Evolutionary conservation across 2,113 vertebrate species (phyloP), one percentile per base, ranked within the genome.

Genomic region (Ctenomys sociabilis): DNA sequence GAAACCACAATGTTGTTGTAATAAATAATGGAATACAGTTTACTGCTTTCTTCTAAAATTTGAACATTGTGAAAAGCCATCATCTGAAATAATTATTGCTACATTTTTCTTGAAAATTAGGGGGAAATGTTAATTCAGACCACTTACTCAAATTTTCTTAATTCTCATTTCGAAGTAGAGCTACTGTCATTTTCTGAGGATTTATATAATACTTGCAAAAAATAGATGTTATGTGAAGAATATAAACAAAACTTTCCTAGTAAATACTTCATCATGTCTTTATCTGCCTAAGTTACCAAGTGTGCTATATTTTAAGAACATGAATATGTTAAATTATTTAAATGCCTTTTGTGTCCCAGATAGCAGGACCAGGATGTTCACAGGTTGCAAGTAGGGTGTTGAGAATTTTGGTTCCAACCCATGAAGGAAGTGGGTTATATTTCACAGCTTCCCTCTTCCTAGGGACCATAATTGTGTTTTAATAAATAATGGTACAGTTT

Each of bases 41-140:
- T 35, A 83, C 89, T 37, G 30, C 59, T 57, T 77, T 66, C 19
- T 57, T 86, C 94, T 93, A 16, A 98, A 96, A 91, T 95, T 77
- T 95, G 72, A 81, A 57, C 88, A 94, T 92, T 97, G 95, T 97
- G 94, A 75, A 97, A 97, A 95, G 85, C 83, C 90, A 94, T 98
- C 5, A 83, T 95, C 88, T 95, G 95, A 97, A 90, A 70, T 84
- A 91, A 97, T 91, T 87, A 91, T 89, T 96, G 88, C 21, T 82
- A 94, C 21, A 13, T 73, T 80, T 61, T 52, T 84, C 89, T 90
- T 92, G n/a, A 96, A 68, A 89, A 94, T 45, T 57, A 35, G 9
- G 40, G 59, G 61, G 73, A 52, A n/a, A 85, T 45, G 21, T 78
- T 89, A 54, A 37, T 72, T 93, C 10, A 45, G 1, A 82, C 59